Percentiles rank a stretch among this genome's conserved stretches.
These are phyloP conservation scores for Myripristis jacobus DNA, from an alignment of 2,797 vertebrate species.

Conservation along the genomic window DNA sequence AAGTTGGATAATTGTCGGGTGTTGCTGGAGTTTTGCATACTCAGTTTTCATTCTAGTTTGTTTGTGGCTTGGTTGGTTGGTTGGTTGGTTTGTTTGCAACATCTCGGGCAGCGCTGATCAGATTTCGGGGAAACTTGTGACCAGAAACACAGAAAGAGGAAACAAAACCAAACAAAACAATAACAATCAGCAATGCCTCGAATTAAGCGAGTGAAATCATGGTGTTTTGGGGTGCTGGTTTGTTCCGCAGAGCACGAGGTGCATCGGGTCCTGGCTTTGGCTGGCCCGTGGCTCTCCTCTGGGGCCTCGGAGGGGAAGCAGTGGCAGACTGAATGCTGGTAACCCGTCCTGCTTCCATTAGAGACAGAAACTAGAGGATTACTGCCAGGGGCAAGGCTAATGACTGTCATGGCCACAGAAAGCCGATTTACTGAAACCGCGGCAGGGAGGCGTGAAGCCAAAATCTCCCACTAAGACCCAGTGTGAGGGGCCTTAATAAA, in stretches of 20 bases:
- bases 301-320: conserved; percentile 60
- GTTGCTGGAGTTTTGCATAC: no score
- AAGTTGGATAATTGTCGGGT: no score
- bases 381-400: conserved; percentile 84
- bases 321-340: conserved; percentile 64
- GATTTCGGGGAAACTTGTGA: no score
- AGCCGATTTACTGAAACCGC: conserved; percentile 85
- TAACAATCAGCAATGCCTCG: not conserved
- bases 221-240: conserved; percentile 28
- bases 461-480: conserved; percentile 84
- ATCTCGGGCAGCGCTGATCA: no score
- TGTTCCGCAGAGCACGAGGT: conserved; percentile 42
- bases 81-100: no score
- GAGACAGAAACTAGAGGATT: conserved; percentile 83
- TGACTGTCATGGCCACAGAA: conserved; percentile 84
- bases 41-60: no score
- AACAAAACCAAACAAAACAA: not conserved
- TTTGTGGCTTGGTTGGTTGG: no score
- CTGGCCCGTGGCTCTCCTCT: conserved; percentile 49
- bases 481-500: conserved; percentile 81
- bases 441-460: conserved; percentile 82
- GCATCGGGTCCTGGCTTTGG: conserved; percentile 44
- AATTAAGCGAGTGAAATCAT: not conserved
- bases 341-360: conserved; percentile 80
- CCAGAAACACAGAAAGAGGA: not conserved